A percentile compares a stretch with the other conserved stretches of the same genome.
Conservation (phyloP, 64 coral and sea anemone genomes). For the Acropora tenuis region DNA sequence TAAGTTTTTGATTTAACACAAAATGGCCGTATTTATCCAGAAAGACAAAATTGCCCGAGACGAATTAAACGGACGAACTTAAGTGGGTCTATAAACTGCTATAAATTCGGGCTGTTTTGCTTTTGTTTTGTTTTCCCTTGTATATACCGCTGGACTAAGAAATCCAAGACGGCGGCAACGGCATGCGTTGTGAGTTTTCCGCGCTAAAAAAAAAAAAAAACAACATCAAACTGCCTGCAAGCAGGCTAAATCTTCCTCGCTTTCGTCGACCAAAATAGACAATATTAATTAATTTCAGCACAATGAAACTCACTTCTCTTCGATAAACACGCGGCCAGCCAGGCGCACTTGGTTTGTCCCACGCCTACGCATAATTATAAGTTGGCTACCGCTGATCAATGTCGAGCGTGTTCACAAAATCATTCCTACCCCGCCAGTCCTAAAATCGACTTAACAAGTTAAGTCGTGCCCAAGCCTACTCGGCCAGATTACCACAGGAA, state of each 20-base stretch:
- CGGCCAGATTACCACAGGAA: neutral
- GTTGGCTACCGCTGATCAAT: neutral
- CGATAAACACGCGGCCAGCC: neutral
- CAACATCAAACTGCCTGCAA: neutral
- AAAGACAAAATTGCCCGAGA: no score
- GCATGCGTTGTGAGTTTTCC: neutral
- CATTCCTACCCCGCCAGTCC: neutral
- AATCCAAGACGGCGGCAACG: neutral
- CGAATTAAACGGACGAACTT: no score
- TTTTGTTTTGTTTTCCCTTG: no score
- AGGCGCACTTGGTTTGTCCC: neutral
- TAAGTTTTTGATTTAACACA: no score
- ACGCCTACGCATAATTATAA: neutral
- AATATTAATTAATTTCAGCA: neutral
- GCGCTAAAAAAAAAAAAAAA: neutral
- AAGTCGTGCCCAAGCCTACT: neutral
- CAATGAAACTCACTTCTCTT: constrained; percentile 1
- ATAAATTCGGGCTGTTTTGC: no score
- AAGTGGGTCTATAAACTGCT: no score
- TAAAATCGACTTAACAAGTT: neutral
- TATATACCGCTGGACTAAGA: no score
- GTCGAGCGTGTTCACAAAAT: neutral
- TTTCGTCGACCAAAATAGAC: neutral
- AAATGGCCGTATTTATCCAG: no score
- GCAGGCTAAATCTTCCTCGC: constrained; percentile 8